phyloP scores from a whole-genome alignment of 2,113 vertebrate genomes.

The Hippocampus zosterae region DNA sequence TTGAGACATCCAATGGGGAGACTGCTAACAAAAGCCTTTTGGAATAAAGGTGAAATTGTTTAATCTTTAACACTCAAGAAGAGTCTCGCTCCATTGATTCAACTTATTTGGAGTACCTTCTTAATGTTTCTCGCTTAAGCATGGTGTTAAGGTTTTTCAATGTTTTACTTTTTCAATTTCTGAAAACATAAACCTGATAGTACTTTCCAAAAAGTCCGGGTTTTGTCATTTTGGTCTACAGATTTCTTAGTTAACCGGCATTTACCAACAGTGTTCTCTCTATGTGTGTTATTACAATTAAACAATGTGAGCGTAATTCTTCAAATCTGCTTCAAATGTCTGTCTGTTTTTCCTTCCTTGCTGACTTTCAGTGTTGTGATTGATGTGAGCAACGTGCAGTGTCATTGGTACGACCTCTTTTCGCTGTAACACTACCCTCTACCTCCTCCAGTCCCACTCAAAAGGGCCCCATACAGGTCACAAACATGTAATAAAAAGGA shows the following conservation, averaged over 20 bases:
- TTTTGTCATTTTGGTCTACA: background rate
- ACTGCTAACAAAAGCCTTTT: too few relatives aligned
- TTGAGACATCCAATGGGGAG: too few relatives aligned
- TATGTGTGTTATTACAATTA: constrained; percentile 1
- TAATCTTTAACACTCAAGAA: too few relatives aligned
- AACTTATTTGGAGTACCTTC: too few relatives aligned
- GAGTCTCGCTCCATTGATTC: too few relatives aligned
- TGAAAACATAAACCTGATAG: too few relatives aligned
- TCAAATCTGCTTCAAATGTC: constrained; percentile 17
- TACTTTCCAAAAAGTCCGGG: background rate
- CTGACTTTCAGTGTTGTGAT: constrained; percentile 56
- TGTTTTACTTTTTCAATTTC: too few relatives aligned
- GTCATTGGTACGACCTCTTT: constrained; percentile 74
- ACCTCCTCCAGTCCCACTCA: constrained; percentile 52
- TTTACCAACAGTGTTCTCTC: background rate
- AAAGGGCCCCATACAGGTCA: constrained; percentile 68
- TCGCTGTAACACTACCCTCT: constrained; percentile 51
- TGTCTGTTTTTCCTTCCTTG: constrained; percentile 37
- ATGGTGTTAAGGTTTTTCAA: too few relatives aligned
- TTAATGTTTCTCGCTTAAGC: too few relatives aligned
- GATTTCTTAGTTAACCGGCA: background rate
- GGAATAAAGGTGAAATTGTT: too few relatives aligned
- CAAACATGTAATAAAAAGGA: constrained; percentile 78
- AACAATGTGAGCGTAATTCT: constrained; percentile 21
- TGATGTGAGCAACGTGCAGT: constrained; percentile 51